Conservation (phyloP, 2,797 vertebrate species). For the Gallinago stenura region DNA sequence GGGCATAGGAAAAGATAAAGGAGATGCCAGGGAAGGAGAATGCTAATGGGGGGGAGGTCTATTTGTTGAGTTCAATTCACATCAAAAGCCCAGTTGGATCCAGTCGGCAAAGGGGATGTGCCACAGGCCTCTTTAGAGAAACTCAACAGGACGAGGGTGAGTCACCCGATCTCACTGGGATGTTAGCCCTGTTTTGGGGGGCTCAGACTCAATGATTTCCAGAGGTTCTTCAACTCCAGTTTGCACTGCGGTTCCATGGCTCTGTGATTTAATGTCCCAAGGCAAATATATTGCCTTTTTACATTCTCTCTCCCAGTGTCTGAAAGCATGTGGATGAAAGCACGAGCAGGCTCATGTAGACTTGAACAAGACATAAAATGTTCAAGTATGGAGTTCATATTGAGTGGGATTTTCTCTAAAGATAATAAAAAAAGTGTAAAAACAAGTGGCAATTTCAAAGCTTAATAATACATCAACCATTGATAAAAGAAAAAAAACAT, state of each 20-base stretch:
- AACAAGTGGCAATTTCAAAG: slow-evolving; percentile 38
- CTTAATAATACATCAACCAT: not conserved
- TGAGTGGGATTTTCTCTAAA: not conserved
- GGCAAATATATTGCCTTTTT: not conserved
- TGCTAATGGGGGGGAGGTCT: not conserved
- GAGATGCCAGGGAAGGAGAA: not conserved
- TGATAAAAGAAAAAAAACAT: not conserved
- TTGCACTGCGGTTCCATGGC: fast-evolving
- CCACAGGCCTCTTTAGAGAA: not conserved
- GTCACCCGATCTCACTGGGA: not conserved
- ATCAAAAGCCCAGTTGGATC: not conserved
- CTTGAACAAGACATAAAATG: not conserved
- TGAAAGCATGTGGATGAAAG: not conserved
- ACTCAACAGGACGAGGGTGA: not conserved
- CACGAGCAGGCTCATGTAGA: not conserved
- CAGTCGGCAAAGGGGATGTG: not conserved
- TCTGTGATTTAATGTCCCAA: not conserved
- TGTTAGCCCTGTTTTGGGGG: not conserved
- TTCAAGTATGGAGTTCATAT: not conserved
- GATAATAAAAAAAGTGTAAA: not conserved
- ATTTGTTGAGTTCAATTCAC: not conserved
- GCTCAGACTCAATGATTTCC: not conserved
- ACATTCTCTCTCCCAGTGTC: not conserved
- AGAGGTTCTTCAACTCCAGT: not conserved
- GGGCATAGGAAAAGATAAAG: not conserved